Conservation (phyloP, 2,888 invertebrate species). For the Chrysolina haemoptera region DNA sequence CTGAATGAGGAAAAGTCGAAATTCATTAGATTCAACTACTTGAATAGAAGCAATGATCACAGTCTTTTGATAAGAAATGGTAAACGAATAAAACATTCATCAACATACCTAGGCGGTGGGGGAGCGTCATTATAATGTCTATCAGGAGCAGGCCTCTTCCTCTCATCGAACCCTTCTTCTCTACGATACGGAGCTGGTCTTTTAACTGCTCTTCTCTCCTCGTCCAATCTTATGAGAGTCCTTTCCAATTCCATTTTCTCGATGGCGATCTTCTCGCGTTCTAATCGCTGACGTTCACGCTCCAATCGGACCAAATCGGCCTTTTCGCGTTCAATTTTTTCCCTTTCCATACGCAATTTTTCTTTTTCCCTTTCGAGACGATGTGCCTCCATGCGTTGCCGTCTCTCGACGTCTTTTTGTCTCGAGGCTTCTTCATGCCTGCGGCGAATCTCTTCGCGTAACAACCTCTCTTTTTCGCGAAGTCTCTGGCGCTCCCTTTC, state of each 20-base stretch:
- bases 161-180: conserved; percentile 55
- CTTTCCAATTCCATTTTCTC: conserved; percentile 89
- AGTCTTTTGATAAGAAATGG: no score
- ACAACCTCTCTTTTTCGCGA: conserved; percentile 83
- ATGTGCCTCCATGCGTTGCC: conserved; percentile 88
- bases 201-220: conserved; percentile 74
- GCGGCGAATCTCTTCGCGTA: conserved; percentile 86
- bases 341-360: conserved; percentile 86
- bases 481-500: conserved; percentile 82
- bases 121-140: conserved; percentile 73
- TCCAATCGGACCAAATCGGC: conserved; percentile 87
- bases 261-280: conserved; percentile 72
- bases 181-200: conserved; percentile 69
- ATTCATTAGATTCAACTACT: no score
- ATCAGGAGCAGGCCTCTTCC: conserved; percentile 47
- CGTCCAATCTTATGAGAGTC: conserved; percentile 79
- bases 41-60: no score
- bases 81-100: no score
- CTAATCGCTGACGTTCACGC: conserved; percentile 84
- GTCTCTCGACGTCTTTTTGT: conserved; percentile 80
- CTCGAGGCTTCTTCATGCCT: conserved; percentile 84
- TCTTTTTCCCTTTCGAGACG: conserved; percentile 87
- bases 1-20: no score
- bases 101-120: conserved; percentile 70
- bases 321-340: conserved; percentile 90